A percentile compares a stretch with the other conserved stretches of the same genome.
phyloP scores from a whole-genome alignment of 2,888 invertebrate genomes.

The Drosophila lutescens region DNA sequence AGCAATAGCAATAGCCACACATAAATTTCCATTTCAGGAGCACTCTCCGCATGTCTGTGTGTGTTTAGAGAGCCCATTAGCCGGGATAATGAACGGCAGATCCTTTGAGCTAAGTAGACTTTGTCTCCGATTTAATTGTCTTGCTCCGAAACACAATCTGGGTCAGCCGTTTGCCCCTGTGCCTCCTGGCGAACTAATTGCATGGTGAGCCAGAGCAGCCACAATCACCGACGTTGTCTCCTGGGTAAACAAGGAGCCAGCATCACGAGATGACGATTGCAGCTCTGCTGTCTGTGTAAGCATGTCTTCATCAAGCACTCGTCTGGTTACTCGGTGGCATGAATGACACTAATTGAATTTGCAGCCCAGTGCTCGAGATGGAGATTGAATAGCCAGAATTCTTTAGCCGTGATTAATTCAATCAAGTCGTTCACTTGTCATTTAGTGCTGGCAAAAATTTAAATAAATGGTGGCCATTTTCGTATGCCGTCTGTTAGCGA shows the following conservation, averaged over 20 bases:
- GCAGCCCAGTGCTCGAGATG: constrained; percentile 4
- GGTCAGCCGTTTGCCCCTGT: constrained; percentile 46
- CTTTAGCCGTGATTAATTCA: constrained; percentile 25
- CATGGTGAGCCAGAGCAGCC: constrained; percentile 50
- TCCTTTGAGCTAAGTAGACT: constrained; percentile 26
- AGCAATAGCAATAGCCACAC: constrained; percentile 27
- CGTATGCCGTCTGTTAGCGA: constrained; percentile 2
- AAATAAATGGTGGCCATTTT: constrained; percentile 28
- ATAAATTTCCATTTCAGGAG: constrained; percentile 44
- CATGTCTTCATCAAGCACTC: no score
- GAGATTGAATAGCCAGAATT: constrained; percentile 14
- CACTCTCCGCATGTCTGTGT: not conserved
- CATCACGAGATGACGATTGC: constrained; percentile 11
- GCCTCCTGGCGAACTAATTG: constrained; percentile 51
- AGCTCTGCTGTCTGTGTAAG: no score
- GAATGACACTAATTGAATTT: constrained; percentile 25
- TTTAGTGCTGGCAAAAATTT: constrained; percentile 24
- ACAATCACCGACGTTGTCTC: constrained; percentile 42
- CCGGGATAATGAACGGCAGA: constrained; percentile 25
- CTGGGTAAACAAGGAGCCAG: constrained; percentile 22
- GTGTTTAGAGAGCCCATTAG: constrained; percentile 8
- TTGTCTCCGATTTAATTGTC: constrained; percentile 53
- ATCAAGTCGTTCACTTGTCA: constrained; percentile 13
- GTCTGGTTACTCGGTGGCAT: no score
- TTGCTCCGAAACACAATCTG: constrained; percentile 15